Conservation (phyloP, 2,113 vertebrate genomes). For the pig (Sus scrofa) region DNA sequence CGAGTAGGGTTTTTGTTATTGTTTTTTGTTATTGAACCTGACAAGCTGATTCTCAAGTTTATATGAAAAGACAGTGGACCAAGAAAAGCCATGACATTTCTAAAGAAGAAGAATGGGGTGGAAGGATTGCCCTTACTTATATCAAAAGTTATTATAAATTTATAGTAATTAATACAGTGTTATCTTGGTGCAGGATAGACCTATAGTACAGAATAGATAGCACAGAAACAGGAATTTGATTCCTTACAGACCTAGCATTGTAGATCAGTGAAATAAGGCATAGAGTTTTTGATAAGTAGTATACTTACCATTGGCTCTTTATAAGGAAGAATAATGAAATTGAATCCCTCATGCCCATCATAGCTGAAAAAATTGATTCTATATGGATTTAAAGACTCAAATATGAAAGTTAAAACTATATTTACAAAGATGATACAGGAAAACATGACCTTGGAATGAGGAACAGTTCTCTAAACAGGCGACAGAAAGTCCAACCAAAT, state of each 20-base stretch:
- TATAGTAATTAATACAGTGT: neutral
- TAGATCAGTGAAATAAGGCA: constrained; percentile 6
- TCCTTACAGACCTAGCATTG: neutral
- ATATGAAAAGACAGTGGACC: neutral
- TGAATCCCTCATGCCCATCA: neutral
- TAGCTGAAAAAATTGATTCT: neutral
- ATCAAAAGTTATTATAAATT: neutral
- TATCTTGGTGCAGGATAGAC: neutral
- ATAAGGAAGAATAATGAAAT: neutral
- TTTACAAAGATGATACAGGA: neutral
- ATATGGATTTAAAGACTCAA: neutral
- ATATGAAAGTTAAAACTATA: neutral
- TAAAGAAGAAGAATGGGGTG: neutral
- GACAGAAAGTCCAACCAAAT: neutral
- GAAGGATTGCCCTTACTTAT: neutral
- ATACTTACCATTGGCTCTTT: neutral
- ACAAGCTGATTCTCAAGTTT: neutral
- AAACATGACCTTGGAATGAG: neutral
- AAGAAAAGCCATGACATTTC: neutral
- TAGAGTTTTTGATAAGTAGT: neutral
- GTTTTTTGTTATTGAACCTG: constrained; percentile 27
- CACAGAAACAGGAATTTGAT: neutral
- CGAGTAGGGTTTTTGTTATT: neutral
- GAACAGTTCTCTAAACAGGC: neutral
- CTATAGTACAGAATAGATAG: neutral